Base-by-base conservation (phyloP, 2,888 invertebrate species). In the Petrolisthes cinctipes region DNA sequence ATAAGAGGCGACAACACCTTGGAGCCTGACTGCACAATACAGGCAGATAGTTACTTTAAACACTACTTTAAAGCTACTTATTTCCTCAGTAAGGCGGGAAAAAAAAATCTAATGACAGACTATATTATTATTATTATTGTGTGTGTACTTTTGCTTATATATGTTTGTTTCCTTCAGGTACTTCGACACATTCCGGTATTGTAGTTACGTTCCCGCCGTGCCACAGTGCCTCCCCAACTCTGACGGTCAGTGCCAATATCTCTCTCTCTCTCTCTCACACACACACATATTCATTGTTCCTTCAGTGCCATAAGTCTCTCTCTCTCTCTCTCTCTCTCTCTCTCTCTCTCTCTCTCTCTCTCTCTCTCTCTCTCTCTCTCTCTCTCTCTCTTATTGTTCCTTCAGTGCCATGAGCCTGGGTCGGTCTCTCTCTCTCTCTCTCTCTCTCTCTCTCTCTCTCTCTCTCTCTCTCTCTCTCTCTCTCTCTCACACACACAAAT, bases 131-230 rank as follows among this genome's bases (percentile, higher is more conserved):
- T 68, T 14, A 4, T n/a, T n/a, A 14, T 68, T 68, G 68, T 68
- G 68, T 68, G 37, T 37, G 37, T 37, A 37, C 37, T 78, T 78
- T 78, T 37, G 37, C 51, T 17, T 17, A 78, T 78, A 78, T 20
- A 6, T 51, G 6, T 78, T 78, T 5, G 80, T 73, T 23, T 20
- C 7, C 7, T n/a, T 14, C 91, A 94, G 94, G 57, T 91, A 91
- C 66, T 92, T 92, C 88, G 89, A 90, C 54, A 91, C 91, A 20
- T 92, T 92, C 83, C 88, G 90, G 20, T 92, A 92, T 90, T 92
- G 92, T 86, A 91, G 91, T 57, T 92, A 91, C 84, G 91, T 91
- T n/a, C 91, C 91, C 11, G 90, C 89, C 37, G 91, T 92, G n/a
- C 86, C 91, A 23, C 89, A 91, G 17, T 92, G 92, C 78, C 78